A percentile compares a stretch with the other conserved stretches of the same genome.
phyloP scores from a whole-genome alignment of 2,113 vertebrate genomes.

The Ophiodon elongatus region DNA sequence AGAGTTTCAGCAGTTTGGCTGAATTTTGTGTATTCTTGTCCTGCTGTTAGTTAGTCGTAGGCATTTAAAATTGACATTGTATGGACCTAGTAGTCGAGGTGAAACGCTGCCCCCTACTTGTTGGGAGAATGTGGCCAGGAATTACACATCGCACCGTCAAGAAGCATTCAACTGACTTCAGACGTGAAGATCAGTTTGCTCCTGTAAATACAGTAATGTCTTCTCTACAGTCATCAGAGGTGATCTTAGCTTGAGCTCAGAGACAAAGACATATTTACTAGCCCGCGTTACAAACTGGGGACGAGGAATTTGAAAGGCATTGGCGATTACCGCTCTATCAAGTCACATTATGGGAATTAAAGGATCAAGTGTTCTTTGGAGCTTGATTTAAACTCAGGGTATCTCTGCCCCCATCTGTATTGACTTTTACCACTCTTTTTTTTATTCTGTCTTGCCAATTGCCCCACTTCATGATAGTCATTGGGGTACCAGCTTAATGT shows the following conservation, averaged over 20 bases:
- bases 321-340: neutral
- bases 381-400: neutral
- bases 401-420: neutral
- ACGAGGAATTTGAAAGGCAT: neutral
- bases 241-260: neutral
- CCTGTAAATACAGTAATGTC: neutral
- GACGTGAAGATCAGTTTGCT: neutral
- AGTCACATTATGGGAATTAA: slow-evolving; percentile 6
- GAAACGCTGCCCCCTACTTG: neutral
- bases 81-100: neutral
- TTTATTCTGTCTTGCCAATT: neutral
- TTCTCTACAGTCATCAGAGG: neutral
- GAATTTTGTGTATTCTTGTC: too few relatives aligned
- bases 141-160: neutral
- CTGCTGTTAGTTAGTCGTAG: too few relatives aligned
- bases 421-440: neutral
- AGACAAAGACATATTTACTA: neutral
- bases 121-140: neutral
- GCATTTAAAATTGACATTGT: too few relatives aligned
- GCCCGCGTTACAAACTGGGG: neutral
- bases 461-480: neutral
- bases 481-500: neutral
- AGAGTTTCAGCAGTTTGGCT: neutral
- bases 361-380: slow-evolving; percentile 2
- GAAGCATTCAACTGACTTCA: neutral